Percentiles rank a stretch among this genome's conserved stretches.
Evolutionary conservation across 2,797 vertebrate genomes (phyloP).

Genomic region (Sebastes umbrosus): DNA sequence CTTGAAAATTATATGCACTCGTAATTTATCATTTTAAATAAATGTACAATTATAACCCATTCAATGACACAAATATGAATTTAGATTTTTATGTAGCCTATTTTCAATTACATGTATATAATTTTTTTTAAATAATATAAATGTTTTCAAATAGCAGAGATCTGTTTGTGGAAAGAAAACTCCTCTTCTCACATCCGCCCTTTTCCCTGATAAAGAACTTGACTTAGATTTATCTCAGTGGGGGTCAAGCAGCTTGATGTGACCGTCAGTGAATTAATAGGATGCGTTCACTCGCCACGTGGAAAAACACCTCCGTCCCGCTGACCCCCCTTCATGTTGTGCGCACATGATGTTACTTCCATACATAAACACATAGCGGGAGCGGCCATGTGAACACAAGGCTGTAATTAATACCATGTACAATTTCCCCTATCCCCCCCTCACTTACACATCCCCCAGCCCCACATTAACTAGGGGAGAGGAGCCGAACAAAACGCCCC

Average conservation of each 20-base stretch:
- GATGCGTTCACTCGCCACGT: slow-evolving; percentile 32
- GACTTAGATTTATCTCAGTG: neutral
- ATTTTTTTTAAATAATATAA: neutral
- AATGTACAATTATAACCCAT: neutral
- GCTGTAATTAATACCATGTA: slow-evolving; percentile 78
- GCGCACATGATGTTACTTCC: slow-evolving; percentile 68
- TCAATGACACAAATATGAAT: neutral
- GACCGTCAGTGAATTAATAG: slow-evolving; percentile 25
- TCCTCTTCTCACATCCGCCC: neutral
- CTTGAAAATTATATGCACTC: neutral
- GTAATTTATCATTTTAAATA: neutral
- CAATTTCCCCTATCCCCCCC: slow-evolving; percentile 38
- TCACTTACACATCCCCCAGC: slow-evolving; percentile 20
- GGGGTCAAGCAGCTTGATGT: slow-evolving; percentile 3
- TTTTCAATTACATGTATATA: neutral
- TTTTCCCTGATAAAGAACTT: neutral
- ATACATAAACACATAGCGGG: slow-evolving; percentile 70
- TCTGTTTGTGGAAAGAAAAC: neutral
- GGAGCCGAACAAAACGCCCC: slow-evolving; percentile 55
- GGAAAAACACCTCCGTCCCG: slow-evolving; percentile 61
- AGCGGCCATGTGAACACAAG: slow-evolving; percentile 63
- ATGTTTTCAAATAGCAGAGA: neutral
- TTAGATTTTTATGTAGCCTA: neutral
- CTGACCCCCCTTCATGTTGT: slow-evolving; percentile 55
- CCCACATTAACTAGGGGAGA: slow-evolving; percentile 55